phyloP scores from a whole-genome alignment of 2,113 vertebrate species.

The Brienomyrus longianalis region DNA sequence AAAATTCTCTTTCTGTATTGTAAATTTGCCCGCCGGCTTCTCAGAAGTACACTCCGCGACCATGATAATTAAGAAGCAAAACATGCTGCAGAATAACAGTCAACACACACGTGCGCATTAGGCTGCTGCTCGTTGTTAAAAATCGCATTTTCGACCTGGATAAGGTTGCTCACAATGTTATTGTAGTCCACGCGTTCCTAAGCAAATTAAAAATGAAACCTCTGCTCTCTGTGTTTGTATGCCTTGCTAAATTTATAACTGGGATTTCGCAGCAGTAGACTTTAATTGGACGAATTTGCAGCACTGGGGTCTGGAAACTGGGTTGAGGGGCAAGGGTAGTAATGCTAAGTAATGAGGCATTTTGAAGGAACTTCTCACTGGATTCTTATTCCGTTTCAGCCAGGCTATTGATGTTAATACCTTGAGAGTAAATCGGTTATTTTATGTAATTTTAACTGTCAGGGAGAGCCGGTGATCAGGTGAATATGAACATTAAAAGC shows the following conservation, averaged over 20 bases:
- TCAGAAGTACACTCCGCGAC: background rate
- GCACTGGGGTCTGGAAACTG: background rate
- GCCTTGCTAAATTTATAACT: background rate
- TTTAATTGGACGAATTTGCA: background rate
- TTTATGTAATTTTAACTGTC: background rate
- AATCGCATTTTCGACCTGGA: background rate
- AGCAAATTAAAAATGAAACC: background rate
- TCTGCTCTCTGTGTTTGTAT: background rate
- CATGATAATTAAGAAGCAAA: background rate
- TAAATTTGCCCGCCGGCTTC: background rate
- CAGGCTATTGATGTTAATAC: background rate
- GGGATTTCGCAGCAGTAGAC: background rate
- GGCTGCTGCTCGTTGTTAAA: background rate
- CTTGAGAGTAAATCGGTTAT: background rate
- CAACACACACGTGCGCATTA: background rate
- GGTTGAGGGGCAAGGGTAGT: background rate
- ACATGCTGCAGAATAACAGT: background rate
- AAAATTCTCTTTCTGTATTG: background rate
- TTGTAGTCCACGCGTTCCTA: background rate
- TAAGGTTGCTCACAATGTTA: background rate
- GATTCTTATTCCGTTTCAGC: background rate
- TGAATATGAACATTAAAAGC: background rate
- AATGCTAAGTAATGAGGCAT: background rate
- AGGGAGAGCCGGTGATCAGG: background rate
- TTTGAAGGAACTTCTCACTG: background rate